A percentile compares a stretch with the other conserved stretches of the same genome.
These are phyloP conservation scores for Noctua comes DNA, from an alignment of 2,888 invertebrate genomes.

Conservation along the genomic window DNA sequence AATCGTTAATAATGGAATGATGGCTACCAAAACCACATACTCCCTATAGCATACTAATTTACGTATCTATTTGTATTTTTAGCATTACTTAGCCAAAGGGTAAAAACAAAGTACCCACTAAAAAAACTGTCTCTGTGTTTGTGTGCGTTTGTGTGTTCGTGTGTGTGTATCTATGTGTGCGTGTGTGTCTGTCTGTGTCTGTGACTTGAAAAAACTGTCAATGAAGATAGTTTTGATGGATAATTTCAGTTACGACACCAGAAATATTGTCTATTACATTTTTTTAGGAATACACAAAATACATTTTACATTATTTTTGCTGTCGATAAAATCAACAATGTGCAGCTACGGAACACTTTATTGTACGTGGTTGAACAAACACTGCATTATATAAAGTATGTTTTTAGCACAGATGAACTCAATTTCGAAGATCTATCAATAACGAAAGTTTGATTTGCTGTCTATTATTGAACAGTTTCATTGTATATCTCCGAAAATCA, in stretches of 20 bases:
- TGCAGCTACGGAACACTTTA: background rate
- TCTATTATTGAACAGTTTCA: no score
- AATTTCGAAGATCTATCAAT: background rate
- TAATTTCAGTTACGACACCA: background rate
- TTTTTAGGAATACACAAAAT: background rate
- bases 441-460: background rate
- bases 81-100: background rate
- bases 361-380: background rate
- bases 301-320: background rate
- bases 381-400: background rate
- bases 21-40: background rate
- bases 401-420: background rate
- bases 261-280: background rate
- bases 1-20: conserved; percentile 26
- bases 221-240: background rate
- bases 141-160: no score
- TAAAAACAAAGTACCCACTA: background rate
- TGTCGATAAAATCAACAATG: background rate
- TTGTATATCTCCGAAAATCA: no score
- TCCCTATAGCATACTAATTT: background rate
- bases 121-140: background rate
- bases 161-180: no score
- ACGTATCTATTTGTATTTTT: background rate
- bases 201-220: background rate
- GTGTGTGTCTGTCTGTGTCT: no score